Conservation (phyloP, 2,797 vertebrate genomes). For the Gila robusta region DNA sequence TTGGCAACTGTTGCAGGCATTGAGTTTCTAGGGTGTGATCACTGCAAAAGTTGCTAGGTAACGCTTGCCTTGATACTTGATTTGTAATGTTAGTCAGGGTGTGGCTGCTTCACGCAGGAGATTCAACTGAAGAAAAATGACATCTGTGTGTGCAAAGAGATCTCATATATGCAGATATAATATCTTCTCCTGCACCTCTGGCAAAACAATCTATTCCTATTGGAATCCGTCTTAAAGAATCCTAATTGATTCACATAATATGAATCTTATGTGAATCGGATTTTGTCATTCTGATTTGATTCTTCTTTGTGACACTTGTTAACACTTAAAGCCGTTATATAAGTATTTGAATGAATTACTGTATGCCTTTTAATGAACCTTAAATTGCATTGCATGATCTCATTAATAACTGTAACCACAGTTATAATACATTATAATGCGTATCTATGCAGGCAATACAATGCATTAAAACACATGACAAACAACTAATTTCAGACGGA, state of each 20-base stretch:
- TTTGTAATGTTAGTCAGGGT: background rate
- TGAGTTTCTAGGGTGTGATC: slow-evolving; percentile 38
- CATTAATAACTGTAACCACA: background rate
- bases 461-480: background rate
- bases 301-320: background rate
- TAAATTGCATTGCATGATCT: background rate
- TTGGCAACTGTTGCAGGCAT: slow-evolving; percentile 43
- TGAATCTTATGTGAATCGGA: background rate
- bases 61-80: background rate
- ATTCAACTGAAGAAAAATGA: background rate
- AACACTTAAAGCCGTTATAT: background rate
- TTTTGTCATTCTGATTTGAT: background rate
- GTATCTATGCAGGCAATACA: too few relatives aligned
- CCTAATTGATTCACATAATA: background rate
- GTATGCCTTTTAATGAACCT: background rate
- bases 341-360: background rate
- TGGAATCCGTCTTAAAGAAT: background rate
- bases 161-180: background rate
- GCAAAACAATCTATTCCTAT: background rate
- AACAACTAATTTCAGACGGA: background rate
- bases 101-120: background rate
- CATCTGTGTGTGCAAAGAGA: slow-evolving; percentile 11
- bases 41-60: slow-evolving; percentile 45
- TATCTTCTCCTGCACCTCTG: background rate
- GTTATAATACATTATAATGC: background rate